phyloP scores from a whole-genome alignment of 2,888 invertebrate genomes.

The Dione vanillae region DNA sequence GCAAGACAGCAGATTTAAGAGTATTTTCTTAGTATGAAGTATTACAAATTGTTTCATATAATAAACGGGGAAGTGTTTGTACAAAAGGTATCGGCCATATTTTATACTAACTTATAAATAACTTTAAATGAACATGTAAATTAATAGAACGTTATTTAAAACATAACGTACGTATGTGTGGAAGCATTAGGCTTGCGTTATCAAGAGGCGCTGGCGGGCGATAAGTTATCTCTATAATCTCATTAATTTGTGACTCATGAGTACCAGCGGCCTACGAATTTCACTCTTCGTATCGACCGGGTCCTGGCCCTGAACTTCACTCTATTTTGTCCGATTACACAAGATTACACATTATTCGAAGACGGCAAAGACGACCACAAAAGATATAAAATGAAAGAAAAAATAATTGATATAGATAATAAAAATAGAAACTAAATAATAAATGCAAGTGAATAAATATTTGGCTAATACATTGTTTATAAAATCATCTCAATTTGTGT shows the following conservation, averaged over 20 bases:
- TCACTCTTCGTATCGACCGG: constrained; percentile 32
- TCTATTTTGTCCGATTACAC: constrained; percentile 7
- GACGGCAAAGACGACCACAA: neutral
- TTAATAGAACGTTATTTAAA: neutral
- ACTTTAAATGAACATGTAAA: neutral
- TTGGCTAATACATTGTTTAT: neutral
- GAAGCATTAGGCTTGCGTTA: constrained; percentile 37
- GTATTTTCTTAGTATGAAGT: neutral
- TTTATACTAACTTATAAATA: neutral
- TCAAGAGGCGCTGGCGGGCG: constrained; percentile 49
- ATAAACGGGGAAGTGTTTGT: too few species aligned
- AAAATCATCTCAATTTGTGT: neutral
- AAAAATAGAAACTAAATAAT: neutral
- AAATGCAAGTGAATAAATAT: neutral
- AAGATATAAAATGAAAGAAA: neutral
- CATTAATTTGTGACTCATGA: constrained; percentile 64
- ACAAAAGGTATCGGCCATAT: neutral
- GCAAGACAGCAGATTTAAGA: neutral
- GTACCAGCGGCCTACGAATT: constrained; percentile 31
- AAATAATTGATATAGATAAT: neutral
- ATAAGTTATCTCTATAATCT: constrained; percentile 73
- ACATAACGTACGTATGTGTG: neutral
- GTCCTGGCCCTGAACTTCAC: constrained; percentile 25
- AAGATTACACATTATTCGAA: constrained; percentile 7
- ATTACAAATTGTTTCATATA: neutral